These are phyloP conservation scores for Nettapus auritus DNA, from an alignment of 2,113 vertebrate species.

Conservation along the genomic window DNA sequence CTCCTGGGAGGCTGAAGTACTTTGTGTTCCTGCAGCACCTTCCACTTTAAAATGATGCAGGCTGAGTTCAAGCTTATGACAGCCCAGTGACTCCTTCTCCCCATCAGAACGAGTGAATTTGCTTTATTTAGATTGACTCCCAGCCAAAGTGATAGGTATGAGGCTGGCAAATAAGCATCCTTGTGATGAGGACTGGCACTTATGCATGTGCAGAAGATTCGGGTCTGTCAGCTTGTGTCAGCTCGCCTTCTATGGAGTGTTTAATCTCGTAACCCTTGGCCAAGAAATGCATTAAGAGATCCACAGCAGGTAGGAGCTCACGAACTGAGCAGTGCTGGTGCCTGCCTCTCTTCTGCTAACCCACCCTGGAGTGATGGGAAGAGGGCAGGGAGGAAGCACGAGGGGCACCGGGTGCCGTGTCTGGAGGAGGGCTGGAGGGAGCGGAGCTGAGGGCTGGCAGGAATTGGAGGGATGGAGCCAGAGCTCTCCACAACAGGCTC, in stretches of 20 bases:
- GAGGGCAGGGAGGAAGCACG: neutral
- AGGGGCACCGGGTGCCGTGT: accelerated
- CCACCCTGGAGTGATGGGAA: neutral
- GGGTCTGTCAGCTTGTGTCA: conserved; percentile 67
- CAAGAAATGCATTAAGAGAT: conserved; percentile 65
- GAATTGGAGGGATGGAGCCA: accelerated
- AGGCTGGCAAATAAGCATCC: conserved; percentile 67
- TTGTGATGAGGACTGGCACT: conserved; percentile 62
- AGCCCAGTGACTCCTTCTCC: conserved; percentile 46
- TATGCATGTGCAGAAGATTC: conserved; percentile 44
- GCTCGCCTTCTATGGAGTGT: conserved; percentile 30
- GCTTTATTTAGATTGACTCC: conserved; percentile 66
- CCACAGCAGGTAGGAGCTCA: neutral
- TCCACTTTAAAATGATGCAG: neutral
- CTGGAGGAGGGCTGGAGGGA: neutral
- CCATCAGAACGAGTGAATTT: conserved; percentile 24
- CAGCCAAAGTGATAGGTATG: conserved; percentile 56
- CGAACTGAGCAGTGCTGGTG: neutral
- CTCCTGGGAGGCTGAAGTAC: neutral
- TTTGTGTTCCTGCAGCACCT: conserved; percentile 9
- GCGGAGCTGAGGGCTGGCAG: accelerated
- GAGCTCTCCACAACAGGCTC: accelerated
- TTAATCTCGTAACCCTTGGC: conserved; percentile 57
- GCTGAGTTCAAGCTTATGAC: conserved; percentile 47
- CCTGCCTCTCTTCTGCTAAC: neutral